phyloP scores from a whole-genome alignment of 1,140 invertebrate species.

The Apis florea region DNA sequence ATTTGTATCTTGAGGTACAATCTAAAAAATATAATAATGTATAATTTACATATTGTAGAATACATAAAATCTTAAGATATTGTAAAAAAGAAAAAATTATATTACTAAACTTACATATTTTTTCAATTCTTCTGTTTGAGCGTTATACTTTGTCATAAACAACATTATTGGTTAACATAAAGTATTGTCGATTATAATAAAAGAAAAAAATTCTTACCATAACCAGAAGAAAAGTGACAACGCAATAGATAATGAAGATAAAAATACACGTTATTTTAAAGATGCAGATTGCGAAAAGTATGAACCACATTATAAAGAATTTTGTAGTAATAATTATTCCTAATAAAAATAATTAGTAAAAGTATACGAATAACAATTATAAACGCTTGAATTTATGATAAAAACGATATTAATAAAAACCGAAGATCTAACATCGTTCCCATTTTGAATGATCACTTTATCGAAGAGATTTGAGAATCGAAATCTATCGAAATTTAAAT shows the following conservation, averaged over 20 bases:
- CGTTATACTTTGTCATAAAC: slow-evolving; percentile 55
- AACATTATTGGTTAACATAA: slow-evolving; percentile 45
- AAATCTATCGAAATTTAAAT: slow-evolving; percentile 8
- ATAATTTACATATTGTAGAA: neutral
- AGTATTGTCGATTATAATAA: slow-evolving; percentile 8
- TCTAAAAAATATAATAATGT: neutral
- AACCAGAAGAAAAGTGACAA: slow-evolving; percentile 60
- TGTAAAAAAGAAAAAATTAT: neutral
- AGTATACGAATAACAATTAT: neutral
- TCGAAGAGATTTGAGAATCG: slow-evolving; percentile 2
- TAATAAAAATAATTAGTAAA: neutral
- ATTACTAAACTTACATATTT: slow-evolving; percentile 60
- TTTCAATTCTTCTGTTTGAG: slow-evolving; percentile 54
- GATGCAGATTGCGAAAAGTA: slow-evolving; percentile 57
- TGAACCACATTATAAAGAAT: slow-evolving; percentile 60
- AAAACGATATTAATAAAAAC: slow-evolving; percentile 21
- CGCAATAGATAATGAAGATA: slow-evolving; percentile 61
- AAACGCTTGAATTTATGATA: slow-evolving; percentile 24
- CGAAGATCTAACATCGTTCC: slow-evolving; percentile 28
- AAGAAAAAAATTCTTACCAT: slow-evolving; percentile 58
- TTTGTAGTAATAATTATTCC: slow-evolving; percentile 43
- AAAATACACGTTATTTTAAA: slow-evolving; percentile 68
- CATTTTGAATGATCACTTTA: slow-evolving; percentile 20
- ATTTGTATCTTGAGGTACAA: neutral
- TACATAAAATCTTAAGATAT: neutral